phyloP scores from a whole-genome alignment of 2,888 invertebrate genomes.

The Acanthosepion esculentum region DNA sequence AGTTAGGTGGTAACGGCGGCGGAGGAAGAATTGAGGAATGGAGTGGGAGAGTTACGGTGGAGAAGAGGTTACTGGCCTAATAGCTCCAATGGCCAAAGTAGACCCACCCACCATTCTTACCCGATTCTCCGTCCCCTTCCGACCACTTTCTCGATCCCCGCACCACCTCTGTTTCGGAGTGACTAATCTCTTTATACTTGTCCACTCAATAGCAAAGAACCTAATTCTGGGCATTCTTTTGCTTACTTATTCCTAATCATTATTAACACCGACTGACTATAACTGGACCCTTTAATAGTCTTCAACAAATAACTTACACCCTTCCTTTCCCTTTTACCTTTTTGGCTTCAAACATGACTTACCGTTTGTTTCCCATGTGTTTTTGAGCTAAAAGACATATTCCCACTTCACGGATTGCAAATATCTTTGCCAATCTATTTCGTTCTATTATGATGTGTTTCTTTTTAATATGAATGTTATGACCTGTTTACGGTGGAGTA shows the following conservation, averaged over 20 bases:
- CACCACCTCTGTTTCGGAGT: background rate
- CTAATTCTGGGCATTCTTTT: constrained; percentile 8
- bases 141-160: background rate
- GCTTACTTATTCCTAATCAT: background rate
- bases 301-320: background rate
- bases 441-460: too few species aligned
- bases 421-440: too few species aligned
- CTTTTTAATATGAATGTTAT: too few species aligned
- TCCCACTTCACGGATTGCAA: too few species aligned
- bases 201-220: background rate
- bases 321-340: background rate
- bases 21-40: background rate
- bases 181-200: background rate
- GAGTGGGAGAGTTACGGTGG: background rate
- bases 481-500: too few species aligned
- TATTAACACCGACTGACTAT: background rate
- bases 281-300: background rate
- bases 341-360: background rate
- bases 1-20: background rate
- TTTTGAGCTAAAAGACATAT: background rate
- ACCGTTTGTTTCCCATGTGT: background rate
- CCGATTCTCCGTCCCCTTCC: background rate
- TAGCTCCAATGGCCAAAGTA: constrained; percentile 22
- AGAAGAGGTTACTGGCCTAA: background rate
- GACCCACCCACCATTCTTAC: constrained; percentile 13